These are phyloP conservation scores for Zootermopsis nevadensis DNA, from an alignment of 2,888 invertebrate genomes.

Conservation along the genomic window DNA sequence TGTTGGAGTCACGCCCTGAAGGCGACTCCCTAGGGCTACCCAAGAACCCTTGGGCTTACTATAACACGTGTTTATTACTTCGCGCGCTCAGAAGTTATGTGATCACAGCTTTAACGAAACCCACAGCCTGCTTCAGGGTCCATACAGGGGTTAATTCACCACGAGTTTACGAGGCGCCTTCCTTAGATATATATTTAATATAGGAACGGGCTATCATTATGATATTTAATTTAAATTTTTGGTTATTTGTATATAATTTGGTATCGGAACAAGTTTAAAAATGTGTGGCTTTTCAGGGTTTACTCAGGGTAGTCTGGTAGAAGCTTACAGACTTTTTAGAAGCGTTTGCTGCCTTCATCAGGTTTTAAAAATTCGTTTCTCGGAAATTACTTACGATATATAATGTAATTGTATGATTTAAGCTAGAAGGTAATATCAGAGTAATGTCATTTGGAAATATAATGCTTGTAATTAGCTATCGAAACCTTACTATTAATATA, in stretches of 20 bases:
- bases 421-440: too few species aligned
- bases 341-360: not conserved
- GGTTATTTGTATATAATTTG: too few species aligned
- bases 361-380: not conserved
- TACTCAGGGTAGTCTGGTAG: too few species aligned
- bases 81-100: slow-evolving; percentile 9
- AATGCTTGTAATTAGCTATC: too few species aligned
- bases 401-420: not conserved
- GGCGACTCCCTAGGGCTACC: not conserved
- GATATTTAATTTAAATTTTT: too few species aligned
- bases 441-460: too few species aligned
- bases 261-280: too few species aligned
- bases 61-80: slow-evolving; percentile 16
- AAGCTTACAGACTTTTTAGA: too few species aligned
- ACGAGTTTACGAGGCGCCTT: not conserved
- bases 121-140: not conserved
- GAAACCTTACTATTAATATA: too few species aligned
- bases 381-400: not conserved
- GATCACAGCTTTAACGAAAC: not conserved
- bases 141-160: not conserved
- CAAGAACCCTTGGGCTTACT: not conserved
- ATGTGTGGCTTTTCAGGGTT: too few species aligned
- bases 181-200: not conserved
- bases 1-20: not conserved
- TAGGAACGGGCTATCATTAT: too few species aligned